A percentile compares a stretch with the other conserved stretches of the same genome.
Conservation (phyloP, 2,888 invertebrate genomes). For the Cryptocephalus moraei region DNA sequence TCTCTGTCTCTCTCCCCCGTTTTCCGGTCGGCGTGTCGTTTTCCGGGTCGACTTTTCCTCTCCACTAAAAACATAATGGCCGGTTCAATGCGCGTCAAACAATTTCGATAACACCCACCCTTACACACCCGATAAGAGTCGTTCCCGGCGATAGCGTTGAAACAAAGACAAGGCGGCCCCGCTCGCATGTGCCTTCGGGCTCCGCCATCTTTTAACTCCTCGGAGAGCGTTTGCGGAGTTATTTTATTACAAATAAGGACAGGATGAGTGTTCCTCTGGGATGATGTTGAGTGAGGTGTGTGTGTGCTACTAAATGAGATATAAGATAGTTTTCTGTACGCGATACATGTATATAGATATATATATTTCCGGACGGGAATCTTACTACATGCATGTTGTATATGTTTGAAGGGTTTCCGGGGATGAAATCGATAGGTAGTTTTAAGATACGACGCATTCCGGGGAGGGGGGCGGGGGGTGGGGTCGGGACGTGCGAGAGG, state of each 20-base stretch:
- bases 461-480: too few relatives aligned
- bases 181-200: slow-evolving; percentile 22
- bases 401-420: too few relatives aligned
- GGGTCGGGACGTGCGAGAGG: too few relatives aligned
- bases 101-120: slow-evolving; percentile 22
- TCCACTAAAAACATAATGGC: too few relatives aligned
- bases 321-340: slow-evolving; percentile 25
- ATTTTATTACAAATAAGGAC: slow-evolving; percentile 42
- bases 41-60: too few relatives aligned
- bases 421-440: too few relatives aligned
- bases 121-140: slow-evolving; percentile 10
- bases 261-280: slow-evolving; percentile 38
- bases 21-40: too few relatives aligned
- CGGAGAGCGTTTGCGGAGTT: slow-evolving; percentile 39
- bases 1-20: too few relatives aligned
- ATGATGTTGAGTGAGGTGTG: slow-evolving; percentile 35
- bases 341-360: not conserved
- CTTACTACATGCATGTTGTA: too few relatives aligned
- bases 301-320: slow-evolving; percentile 33
- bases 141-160: slow-evolving; percentile 12
- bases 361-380: too few relatives aligned
- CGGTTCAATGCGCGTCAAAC: slow-evolving; percentile 24
- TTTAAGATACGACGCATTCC: too few relatives aligned
- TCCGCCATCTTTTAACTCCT: slow-evolving; percentile 36
- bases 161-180: slow-evolving; percentile 26